These are phyloP conservation scores for Maniola hyperantus DNA, from an alignment of 2,888 invertebrate genomes.

Conservation along the genomic window DNA sequence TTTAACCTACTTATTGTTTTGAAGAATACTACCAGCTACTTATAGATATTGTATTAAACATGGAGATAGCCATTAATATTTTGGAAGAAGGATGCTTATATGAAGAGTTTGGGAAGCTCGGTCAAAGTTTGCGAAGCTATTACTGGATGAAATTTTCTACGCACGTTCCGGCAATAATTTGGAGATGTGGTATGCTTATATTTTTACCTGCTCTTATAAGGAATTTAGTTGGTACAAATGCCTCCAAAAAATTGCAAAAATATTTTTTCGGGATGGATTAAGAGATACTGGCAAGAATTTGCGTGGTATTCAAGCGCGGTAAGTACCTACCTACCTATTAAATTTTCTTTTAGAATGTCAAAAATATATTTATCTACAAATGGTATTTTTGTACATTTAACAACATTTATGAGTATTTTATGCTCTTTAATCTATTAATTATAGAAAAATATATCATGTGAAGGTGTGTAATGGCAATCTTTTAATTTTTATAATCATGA, in stretches of 20 bases:
- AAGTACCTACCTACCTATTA: neutral
- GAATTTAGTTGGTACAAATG: conserved; percentile 7
- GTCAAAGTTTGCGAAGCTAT: conserved; percentile 28
- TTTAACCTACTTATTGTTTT: too few species aligned
- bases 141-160: conserved; percentile 26
- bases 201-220: conserved; percentile 13
- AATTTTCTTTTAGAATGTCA: neutral
- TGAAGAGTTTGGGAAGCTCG: conserved; percentile 14
- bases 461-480: too few species aligned
- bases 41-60: too few species aligned
- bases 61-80: conserved; percentile 14
- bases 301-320: neutral
- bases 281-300: neutral
- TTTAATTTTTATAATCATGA: too few species aligned
- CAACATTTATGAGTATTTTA: too few species aligned
- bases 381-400: neutral
- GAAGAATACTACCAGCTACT: too few species aligned
- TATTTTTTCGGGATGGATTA: conserved; percentile 3
- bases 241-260: neutral
- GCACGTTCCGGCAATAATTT: conserved; percentile 20
- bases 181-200: conserved; percentile 19
- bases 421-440: too few species aligned
- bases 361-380: neutral
- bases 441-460: too few species aligned
- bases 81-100: conserved; percentile 23